These are phyloP conservation scores for Cranoglanis bouderius DNA, from an alignment of 2,113 vertebrate species.

Conservation along the genomic window DNA sequence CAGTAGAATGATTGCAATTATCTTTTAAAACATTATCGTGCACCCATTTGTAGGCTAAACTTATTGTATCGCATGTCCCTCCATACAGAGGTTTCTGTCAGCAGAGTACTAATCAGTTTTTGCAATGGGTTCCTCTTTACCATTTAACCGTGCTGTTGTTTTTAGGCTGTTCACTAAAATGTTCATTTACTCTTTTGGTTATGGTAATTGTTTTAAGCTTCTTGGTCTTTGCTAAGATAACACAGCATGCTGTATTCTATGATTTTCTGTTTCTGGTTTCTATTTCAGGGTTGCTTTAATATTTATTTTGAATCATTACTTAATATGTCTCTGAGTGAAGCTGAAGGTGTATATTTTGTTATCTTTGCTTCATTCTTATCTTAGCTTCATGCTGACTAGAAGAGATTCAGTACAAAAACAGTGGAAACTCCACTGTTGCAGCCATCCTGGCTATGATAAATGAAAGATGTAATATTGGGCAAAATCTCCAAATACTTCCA, in stretches of 20 bases:
- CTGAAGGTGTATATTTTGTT: not conserved
- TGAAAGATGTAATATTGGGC: conserved; percentile 39
- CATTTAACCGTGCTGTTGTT: not conserved
- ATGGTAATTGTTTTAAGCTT: not conserved
- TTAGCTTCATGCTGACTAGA: conserved; percentile 22
- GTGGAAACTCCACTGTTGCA: conserved; percentile 1
- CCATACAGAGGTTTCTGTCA: not conserved
- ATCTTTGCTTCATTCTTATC: not conserved
- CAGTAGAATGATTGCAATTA: not conserved
- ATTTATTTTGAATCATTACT: conserved; percentile 1
- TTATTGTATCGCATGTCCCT: not conserved
- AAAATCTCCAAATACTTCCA: conserved; percentile 42
- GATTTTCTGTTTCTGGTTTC: not conserved
- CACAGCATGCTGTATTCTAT: not conserved
- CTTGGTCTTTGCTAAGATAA: not conserved
- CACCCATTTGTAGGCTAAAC: not conserved
- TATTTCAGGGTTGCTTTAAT: not conserved
- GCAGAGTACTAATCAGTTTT: not conserved
- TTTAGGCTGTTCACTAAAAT: not conserved
- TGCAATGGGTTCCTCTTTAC: not conserved
- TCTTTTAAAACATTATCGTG: not conserved
- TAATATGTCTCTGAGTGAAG: conserved; percentile 14
- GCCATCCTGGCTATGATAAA: conserved; percentile 32
- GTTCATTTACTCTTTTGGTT: not conserved
- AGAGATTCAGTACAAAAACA: not conserved